Percentiles rank a stretch among this genome's conserved stretches.
These are phyloP conservation scores for Rhopalosiphum nymphaeae DNA, from an alignment of 2,888 invertebrate species.

Conservation along the genomic window DNA sequence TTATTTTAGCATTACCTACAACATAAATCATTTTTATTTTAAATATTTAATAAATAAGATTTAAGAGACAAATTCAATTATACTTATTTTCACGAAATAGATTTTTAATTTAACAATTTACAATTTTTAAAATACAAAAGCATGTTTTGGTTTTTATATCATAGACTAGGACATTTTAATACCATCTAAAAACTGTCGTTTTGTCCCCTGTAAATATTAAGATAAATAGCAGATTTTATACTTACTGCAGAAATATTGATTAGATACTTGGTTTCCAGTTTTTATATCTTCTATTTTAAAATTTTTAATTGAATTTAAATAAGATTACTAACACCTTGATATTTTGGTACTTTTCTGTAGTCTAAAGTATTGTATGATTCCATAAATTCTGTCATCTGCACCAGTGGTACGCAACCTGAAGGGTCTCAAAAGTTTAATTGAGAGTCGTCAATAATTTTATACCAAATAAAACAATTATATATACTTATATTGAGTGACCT, in stretches of 20 bases:
- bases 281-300: neutral
- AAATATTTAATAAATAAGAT: neutral
- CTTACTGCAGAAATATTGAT: neutral
- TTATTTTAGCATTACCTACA: neutral
- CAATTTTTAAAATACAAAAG: too few species aligned
- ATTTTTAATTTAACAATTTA: neutral
- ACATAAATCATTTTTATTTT: neutral
- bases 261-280: neutral
- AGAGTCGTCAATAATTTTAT: too few species aligned
- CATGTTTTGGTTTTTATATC: too few species aligned
- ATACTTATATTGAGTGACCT: too few species aligned
- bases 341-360: neutral
- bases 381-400: too few species aligned
- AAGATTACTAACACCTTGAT: neutral
- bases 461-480: too few species aligned
- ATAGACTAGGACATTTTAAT: too few species aligned
- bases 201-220: neutral
- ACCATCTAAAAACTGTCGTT: too few species aligned
- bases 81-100: neutral
- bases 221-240: neutral
- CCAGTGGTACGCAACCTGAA: too few species aligned
- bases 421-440: too few species aligned
- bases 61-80: neutral
- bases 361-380: neutral
- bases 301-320: neutral